Evolutionary conservation across 2,888 invertebrate genomes (phyloP).

Genomic region (Campoplex capitator): DNA sequence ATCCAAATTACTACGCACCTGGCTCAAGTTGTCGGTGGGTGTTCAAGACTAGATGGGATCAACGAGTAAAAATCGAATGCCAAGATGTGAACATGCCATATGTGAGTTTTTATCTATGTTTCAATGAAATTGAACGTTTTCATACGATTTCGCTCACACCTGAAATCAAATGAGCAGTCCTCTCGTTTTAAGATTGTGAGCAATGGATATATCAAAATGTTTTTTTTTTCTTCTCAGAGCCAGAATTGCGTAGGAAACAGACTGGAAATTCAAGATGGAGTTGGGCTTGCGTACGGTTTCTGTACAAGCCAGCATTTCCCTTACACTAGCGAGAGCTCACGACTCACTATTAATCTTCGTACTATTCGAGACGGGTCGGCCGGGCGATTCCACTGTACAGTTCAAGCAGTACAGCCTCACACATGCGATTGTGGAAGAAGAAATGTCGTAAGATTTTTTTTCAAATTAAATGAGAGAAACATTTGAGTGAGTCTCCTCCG

Average conservation of each 20-base stretch:
- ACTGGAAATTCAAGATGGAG: not conserved
- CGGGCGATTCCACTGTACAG: slow-evolving; percentile 86
- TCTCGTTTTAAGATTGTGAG: not conserved
- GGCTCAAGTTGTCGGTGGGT: not conserved
- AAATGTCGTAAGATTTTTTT: slow-evolving; percentile 81
- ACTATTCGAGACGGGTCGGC: slow-evolving; percentile 81
- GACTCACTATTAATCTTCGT: slow-evolving; percentile 74
- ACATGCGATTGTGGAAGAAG: slow-evolving; percentile 87
- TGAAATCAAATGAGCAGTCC: not conserved
- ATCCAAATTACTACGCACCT: slow-evolving; percentile 77
- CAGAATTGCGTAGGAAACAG: not conserved
- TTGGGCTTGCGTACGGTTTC: not conserved
- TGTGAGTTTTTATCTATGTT: not conserved
- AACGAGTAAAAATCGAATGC: not conserved
- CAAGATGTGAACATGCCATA: not conserved
- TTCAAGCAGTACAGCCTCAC: slow-evolving; percentile 74
- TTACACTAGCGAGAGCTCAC: slow-evolving; percentile 74
- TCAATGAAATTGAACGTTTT: not conserved
- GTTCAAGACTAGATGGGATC: not conserved
- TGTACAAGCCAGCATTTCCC: slow-evolving; percentile 74
- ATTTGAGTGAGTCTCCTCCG: not conserved
- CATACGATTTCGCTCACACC: not conserved
- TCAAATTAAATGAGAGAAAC: not conserved
- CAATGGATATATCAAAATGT: not conserved
- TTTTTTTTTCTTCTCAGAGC: not conserved